A percentile compares a stretch with the other conserved stretches of the same genome.
These are phyloP conservation scores for Hoplodrina ambigua DNA, from an alignment of 2,888 invertebrate species.

Conservation along the genomic window DNA sequence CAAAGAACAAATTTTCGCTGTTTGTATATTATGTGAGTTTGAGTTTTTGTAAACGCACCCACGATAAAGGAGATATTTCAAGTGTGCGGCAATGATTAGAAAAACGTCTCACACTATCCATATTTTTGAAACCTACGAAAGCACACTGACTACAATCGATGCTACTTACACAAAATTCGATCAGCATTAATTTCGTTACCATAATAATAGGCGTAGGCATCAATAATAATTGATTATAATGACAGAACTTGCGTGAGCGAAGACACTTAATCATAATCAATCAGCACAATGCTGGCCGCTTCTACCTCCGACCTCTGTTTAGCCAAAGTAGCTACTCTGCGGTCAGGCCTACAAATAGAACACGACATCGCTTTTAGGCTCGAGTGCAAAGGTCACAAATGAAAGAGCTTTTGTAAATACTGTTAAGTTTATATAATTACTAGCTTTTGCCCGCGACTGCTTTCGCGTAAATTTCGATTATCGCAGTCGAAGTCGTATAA, in stretches of 20 bases:
- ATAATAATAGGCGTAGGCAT: slow-evolving; percentile 25
- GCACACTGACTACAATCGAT: slow-evolving; percentile 2
- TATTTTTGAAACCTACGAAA: background rate
- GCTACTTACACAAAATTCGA: slow-evolving; percentile 12
- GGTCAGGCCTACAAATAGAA: slow-evolving; percentile 13
- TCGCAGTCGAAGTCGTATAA: no score
- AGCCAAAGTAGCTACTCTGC: slow-evolving; percentile 1
- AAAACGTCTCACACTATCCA: background rate
- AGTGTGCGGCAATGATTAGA: no score
- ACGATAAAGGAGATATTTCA: no score
- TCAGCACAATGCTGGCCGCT: slow-evolving; percentile 21
- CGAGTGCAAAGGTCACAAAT: slow-evolving; percentile 1
- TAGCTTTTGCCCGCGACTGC: no score
- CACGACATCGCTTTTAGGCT: slow-evolving; percentile 25
- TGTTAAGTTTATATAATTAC: background rate
- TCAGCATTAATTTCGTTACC: slow-evolving; percentile 7
- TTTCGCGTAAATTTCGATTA: no score
- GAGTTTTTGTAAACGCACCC: no score
- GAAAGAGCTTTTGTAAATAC: background rate
- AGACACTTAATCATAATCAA: slow-evolving; percentile 46
- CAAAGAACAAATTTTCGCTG: no score
- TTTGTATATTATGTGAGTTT: no score
- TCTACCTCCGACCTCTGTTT: slow-evolving; percentile 6
- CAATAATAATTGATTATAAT: slow-evolving; percentile 48
- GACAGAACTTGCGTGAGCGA: slow-evolving; percentile 46